These are phyloP conservation scores for Ashinkailepas kermadecensis DNA, from an alignment of 2,888 invertebrate species.

Conservation along the genomic window DNA sequence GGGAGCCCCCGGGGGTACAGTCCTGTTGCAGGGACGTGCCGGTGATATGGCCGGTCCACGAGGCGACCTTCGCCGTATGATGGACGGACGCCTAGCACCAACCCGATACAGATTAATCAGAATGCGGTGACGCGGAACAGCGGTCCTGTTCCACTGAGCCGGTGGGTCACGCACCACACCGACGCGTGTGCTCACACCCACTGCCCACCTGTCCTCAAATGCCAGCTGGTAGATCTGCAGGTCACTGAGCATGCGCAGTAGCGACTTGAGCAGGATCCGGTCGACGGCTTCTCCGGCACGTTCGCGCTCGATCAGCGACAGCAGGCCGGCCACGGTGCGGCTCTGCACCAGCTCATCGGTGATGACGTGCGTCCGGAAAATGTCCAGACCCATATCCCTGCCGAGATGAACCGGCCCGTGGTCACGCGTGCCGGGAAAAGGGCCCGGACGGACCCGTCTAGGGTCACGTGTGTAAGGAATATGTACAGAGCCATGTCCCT, in stretches of 20 bases:
- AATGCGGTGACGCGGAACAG: no score
- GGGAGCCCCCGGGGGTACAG: no score
- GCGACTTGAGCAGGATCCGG: slow-evolving; percentile 81
- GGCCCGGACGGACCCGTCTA: slow-evolving; percentile 32
- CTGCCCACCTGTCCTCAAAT: slow-evolving; percentile 36
- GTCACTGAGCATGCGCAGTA: slow-evolving; percentile 92
- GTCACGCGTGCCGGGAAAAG: no score
- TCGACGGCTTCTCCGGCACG: slow-evolving; percentile 90
- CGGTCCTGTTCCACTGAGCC: no score
- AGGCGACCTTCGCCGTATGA: no score
- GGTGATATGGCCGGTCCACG: no score
- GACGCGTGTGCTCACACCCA: not conserved
- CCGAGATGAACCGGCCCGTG: no score
- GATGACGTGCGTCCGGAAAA: slow-evolving; percentile 89
- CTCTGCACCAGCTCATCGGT: slow-evolving; percentile 75
- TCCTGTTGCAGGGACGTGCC: no score
- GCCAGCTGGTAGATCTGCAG: slow-evolving; percentile 68
- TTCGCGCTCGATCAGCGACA: slow-evolving; percentile 88
- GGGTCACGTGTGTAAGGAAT: not conserved
- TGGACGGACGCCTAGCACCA: no score
- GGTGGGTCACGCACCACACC: no score
- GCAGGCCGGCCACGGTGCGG: slow-evolving; percentile 83
- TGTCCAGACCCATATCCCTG: slow-evolving; percentile 94
- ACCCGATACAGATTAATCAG: no score
- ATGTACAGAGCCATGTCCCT: no score